Evolutionary conservation across 2,888 invertebrate genomes (phyloP).

Genomic region (Lasioglossum pauxillum): DNA sequence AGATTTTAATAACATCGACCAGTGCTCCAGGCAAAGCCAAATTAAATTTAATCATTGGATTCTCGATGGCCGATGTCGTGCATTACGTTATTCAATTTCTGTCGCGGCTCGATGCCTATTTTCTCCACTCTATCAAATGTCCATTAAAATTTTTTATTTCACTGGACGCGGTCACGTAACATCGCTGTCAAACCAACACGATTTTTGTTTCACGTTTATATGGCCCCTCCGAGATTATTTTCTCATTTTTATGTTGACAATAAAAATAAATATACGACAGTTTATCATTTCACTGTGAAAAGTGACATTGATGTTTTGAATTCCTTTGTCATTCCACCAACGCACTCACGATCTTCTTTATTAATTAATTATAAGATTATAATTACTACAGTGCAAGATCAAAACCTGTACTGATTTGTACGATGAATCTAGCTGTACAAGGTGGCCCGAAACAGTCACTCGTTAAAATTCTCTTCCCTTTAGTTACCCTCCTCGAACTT

Average conservation of each 20-base stretch:
- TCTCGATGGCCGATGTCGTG: slow-evolving; percentile 18
- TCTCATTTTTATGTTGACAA: not conserved
- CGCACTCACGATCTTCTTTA: too few species aligned
- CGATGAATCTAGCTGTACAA: too few species aligned
- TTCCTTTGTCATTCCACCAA: too few species aligned
- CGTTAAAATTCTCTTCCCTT: too few species aligned
- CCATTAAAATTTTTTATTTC: not conserved
- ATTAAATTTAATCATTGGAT: slow-evolving; percentile 47
- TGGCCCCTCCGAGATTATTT: not conserved
- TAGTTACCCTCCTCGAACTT: too few species aligned
- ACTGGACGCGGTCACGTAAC: not conserved
- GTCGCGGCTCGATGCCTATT: not conserved
- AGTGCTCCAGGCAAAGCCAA: not conserved
- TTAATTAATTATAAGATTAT: too few species aligned
- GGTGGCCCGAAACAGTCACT: too few species aligned
- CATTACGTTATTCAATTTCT: slow-evolving; percentile 19
- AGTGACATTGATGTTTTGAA: too few species aligned
- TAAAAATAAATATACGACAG: too few species aligned
- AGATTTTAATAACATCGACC: slow-evolving; percentile 39
- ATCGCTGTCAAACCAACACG: not conserved
- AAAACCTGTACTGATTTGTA: too few species aligned
- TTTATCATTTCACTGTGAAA: too few species aligned
- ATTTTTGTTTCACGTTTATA: not conserved
- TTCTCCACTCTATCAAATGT: not conserved
- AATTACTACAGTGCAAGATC: too few species aligned